Percentiles rank a stretch among this genome's conserved stretches.
Conservation (phyloP, 2,113 vertebrate species). For the Cyphomyrus plagiostoma region DNA sequence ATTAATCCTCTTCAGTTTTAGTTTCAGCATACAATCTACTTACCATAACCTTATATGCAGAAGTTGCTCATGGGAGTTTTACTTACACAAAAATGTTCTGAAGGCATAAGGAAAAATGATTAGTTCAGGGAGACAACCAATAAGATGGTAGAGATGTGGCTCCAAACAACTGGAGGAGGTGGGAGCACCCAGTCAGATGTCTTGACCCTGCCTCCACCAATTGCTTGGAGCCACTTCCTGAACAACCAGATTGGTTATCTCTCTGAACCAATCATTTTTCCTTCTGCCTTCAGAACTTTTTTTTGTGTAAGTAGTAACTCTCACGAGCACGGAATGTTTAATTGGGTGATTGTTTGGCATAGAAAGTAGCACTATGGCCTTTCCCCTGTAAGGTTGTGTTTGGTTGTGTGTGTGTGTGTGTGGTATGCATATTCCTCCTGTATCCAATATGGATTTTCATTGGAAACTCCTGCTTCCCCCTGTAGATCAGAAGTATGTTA, state of each 20-base stretch:
- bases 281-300: too few relatives aligned
- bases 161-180: neutral
- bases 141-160: neutral
- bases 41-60: neutral
- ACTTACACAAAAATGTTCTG: neutral
- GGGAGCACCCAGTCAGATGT: neutral
- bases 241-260: neutral
- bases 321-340: neutral
- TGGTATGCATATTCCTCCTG: neutral
- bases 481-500: neutral
- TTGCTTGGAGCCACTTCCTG: neutral
- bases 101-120: neutral
- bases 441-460: neutral
- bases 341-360: neutral
- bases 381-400: neutral
- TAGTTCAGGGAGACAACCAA: neutral
- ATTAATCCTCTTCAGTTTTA: neutral
- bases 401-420: neutral
- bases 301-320: too few relatives aligned
- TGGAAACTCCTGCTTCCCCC: neutral
- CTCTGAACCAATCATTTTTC: neutral
- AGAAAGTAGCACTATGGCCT: neutral
- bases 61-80: neutral
- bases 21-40: neutral
- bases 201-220: neutral